Percentiles rank a stretch among this genome's conserved stretches.
Conservation (phyloP, 1,140 invertebrate genomes). For the Dufourea novaeangliae region DNA sequence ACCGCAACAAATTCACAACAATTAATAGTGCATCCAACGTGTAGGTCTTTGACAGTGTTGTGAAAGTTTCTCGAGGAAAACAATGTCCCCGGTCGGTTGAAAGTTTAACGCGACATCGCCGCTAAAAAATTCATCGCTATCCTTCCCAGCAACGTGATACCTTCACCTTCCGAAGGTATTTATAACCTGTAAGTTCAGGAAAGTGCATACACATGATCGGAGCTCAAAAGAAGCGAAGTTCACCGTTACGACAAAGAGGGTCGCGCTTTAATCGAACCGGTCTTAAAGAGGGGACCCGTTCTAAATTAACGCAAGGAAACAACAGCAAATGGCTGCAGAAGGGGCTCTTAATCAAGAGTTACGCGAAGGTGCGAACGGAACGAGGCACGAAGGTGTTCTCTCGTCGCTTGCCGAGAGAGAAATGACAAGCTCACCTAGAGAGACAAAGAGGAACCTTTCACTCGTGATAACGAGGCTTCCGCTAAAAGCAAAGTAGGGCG, state of each 20-base stretch:
- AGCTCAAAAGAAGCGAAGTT: neutral
- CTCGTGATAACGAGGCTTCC: constrained; percentile 21
- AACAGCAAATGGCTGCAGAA: constrained; percentile 8
- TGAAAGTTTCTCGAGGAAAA: too few species aligned
- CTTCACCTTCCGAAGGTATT: too few species aligned
- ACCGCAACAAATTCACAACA: too few species aligned
- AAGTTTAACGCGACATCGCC: too few species aligned
- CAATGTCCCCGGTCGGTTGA: too few species aligned
- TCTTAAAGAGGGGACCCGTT: constrained; percentile 7
- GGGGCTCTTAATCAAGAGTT: constrained; percentile 21
- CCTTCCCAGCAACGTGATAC: too few species aligned
- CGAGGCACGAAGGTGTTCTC: neutral
- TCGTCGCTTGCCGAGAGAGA: neutral
- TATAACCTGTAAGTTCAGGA: too few species aligned
- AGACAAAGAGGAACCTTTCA: too few species aligned
- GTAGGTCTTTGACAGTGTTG: too few species aligned
- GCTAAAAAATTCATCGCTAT: too few species aligned
- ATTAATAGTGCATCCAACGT: too few species aligned
- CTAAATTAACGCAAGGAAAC: constrained; percentile 27
- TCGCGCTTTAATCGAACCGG: neutral
- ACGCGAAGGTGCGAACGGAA: neutral
- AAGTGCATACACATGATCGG: neutral
- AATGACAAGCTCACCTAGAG: constrained; percentile 13
- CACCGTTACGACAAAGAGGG: neutral
- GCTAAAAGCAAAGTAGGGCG: neutral